Percentiles rank a stretch among this genome's conserved stretches.
These are phyloP conservation scores for Apeira syringaria DNA, from an alignment of 2,888 invertebrate genomes.

Conservation along the genomic window DNA sequence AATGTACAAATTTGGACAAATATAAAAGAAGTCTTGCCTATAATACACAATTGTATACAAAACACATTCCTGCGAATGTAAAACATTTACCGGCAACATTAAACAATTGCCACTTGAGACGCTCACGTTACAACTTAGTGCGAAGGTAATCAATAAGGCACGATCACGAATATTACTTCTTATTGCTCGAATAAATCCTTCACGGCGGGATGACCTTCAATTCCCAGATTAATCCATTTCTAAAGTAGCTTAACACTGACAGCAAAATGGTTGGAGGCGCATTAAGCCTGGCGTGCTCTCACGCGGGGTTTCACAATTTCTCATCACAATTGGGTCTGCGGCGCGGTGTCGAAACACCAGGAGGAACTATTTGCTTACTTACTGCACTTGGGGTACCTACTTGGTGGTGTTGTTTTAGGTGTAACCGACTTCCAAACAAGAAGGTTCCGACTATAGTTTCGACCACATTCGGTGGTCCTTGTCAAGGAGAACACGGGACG, in stretches of 20 bases:
- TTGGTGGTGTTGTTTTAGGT: too few relatives aligned
- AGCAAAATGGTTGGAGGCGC: conserved; percentile 34
- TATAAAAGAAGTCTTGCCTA: too few relatives aligned
- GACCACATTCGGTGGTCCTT: too few relatives aligned
- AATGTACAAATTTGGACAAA: too few relatives aligned
- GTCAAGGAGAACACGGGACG: too few relatives aligned
- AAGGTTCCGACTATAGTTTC: too few relatives aligned
- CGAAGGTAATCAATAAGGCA: conserved; percentile 6
- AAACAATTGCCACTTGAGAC: conserved; percentile 1
- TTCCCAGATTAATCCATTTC: conserved; percentile 9
- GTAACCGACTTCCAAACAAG: too few relatives aligned
- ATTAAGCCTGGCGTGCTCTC: conserved; percentile 43
- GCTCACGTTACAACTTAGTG: conserved; percentile 7
- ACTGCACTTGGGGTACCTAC: conserved; percentile 18
- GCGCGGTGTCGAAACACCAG: conserved; percentile 38
- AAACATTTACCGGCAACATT: too few relatives aligned
- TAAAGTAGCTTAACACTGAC: conserved; percentile 24
- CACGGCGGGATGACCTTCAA: conserved; percentile 18
- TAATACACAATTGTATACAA: too few relatives aligned
- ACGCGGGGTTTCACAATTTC: conserved; percentile 39
- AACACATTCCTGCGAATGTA: too few relatives aligned
- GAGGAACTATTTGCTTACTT: conserved; percentile 9
- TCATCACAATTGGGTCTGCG: conserved; percentile 46
- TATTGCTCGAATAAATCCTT: neutral
- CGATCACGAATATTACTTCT: conserved; percentile 14